These are phyloP conservation scores for Tineola bisselliella DNA, from an alignment of 2,888 invertebrate genomes.

Conservation along the genomic window DNA sequence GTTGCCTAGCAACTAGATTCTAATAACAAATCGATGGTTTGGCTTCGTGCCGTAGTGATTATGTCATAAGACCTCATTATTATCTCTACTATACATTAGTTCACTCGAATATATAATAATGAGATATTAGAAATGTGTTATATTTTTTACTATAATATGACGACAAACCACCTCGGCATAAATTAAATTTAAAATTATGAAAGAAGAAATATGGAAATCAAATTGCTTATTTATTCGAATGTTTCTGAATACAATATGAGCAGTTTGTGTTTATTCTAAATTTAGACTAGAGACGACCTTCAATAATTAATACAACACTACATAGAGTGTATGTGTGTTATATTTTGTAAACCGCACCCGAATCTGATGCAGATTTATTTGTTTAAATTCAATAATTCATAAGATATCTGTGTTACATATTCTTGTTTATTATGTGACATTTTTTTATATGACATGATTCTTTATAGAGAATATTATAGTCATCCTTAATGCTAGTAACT, in stretches of 20 bases:
- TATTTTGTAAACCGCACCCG: too few relatives aligned
- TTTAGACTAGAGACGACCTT: not conserved
- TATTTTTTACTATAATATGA: not conserved
- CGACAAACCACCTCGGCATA: not conserved
- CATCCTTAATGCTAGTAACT: too few relatives aligned
- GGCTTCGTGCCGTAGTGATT: not conserved
- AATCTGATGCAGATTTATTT: too few relatives aligned
- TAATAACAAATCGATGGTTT: not conserved
- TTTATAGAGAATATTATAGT: too few relatives aligned
- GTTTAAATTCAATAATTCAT: too few relatives aligned
- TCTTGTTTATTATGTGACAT: too few relatives aligned
- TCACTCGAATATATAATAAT: too few relatives aligned
- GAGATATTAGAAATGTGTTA: too few relatives aligned
- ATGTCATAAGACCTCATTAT: not conserved
- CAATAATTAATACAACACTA: not conserved
- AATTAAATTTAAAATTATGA: not conserved
- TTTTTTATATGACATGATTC: too few relatives aligned
- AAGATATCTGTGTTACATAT: too few relatives aligned
- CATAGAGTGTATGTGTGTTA: too few relatives aligned
- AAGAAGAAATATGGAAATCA: conserved; percentile 1
- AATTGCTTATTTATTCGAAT: not conserved
- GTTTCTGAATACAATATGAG: not conserved
- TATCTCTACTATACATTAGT: not conserved
- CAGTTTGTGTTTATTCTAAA: not conserved
- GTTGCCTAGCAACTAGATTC: conserved; percentile 12